A percentile compares a stretch with the other conserved stretches of the same genome.
Evolutionary conservation across 2,888 invertebrate genomes (phyloP).

Genomic region (Petrolisthes cinctipes): DNA sequence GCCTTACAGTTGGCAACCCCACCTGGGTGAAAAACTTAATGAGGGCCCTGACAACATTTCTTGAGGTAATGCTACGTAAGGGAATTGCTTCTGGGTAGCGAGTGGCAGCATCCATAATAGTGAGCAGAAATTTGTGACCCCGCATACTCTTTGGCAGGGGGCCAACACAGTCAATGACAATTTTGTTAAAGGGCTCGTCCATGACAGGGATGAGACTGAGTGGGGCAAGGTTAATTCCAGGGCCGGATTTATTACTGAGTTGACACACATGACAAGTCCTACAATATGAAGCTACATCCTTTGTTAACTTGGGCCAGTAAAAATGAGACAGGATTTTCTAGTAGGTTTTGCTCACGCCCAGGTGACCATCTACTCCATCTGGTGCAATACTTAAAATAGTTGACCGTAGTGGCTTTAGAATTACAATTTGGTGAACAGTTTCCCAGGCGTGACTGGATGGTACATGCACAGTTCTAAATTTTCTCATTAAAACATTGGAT

Average conservation of each 20-base stretch:
- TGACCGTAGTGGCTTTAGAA: background rate
- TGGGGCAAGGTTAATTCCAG: background rate
- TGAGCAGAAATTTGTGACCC: background rate
- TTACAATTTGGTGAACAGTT: background rate
- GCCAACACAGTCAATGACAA: background rate
- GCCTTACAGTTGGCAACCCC: too few relatives aligned
- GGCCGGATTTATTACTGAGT: background rate
- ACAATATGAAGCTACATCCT: background rate
- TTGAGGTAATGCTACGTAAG: background rate
- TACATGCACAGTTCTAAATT: background rate
- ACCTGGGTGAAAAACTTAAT: background rate
- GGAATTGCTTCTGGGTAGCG: too few relatives aligned
- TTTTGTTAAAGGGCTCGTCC: background rate
- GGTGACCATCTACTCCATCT: background rate
- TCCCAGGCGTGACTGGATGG: background rate
- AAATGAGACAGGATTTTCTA: background rate
- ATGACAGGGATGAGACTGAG: background rate
- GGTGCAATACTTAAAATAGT: background rate
- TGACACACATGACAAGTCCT: background rate
- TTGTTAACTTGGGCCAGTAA: background rate
- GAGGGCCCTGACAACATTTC: background rate
- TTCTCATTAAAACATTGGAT: background rate
- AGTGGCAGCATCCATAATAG: background rate
- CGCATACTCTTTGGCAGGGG: background rate
- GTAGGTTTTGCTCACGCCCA: background rate